These are phyloP conservation scores for Cyphomyrus plagiostoma DNA, from an alignment of 2,113 vertebrate species.

Conservation along the genomic window DNA sequence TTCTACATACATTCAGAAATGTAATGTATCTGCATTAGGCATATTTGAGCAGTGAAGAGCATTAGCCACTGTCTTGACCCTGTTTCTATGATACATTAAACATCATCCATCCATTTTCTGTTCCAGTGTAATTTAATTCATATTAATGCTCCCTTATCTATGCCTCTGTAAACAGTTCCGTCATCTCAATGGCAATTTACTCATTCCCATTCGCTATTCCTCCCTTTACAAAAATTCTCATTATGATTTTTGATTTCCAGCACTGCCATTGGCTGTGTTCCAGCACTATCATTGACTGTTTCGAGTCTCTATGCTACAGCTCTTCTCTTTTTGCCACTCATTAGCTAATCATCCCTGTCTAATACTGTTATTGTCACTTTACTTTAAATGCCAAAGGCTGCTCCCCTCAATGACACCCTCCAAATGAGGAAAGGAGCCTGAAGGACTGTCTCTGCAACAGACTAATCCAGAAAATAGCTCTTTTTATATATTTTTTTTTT, in stretches of 20 bases:
- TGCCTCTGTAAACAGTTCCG: background rate
- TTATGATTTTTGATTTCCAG: background rate
- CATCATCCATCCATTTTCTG: background rate
- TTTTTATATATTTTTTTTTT: background rate
- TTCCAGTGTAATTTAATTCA: background rate
- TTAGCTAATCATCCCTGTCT: background rate
- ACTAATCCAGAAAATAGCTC: background rate
- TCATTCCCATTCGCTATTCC: background rate
- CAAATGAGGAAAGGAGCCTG: background rate
- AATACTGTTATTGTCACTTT: background rate
- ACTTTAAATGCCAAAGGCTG: background rate
- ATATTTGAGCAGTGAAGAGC: background rate
- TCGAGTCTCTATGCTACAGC: background rate
- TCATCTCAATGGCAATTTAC: background rate
- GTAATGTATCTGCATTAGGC: background rate
- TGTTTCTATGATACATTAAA: background rate
- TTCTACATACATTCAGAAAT: background rate
- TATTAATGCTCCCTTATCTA: background rate
- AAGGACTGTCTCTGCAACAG: background rate
- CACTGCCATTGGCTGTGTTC: background rate
- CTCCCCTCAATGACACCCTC: background rate
- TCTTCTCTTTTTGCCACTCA: background rate
- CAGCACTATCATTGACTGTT: background rate
- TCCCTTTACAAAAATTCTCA: background rate
- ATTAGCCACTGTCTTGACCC: background rate